Conservation (phyloP, 2,113 vertebrate species). For the Rafetus swinhoei region DNA sequence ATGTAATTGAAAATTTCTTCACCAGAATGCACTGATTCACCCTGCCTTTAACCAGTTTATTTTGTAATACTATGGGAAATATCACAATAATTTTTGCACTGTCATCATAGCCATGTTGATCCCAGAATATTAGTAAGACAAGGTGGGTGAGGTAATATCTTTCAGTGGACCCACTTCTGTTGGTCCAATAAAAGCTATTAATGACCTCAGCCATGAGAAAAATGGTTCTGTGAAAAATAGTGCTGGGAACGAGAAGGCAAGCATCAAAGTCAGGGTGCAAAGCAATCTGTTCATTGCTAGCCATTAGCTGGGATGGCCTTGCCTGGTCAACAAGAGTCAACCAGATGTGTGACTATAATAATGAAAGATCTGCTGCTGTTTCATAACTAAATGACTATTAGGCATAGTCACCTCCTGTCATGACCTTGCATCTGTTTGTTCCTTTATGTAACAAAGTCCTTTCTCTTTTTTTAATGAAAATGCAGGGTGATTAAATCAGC, state of each 20-base stretch:
- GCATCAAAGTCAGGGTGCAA: background rate
- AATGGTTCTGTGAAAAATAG: too few species aligned
- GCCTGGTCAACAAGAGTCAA: background rate
- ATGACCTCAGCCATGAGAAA: too few species aligned
- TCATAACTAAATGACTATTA: background rate
- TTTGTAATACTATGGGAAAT: background rate
- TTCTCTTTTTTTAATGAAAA: background rate
- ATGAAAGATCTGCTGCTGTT: background rate
- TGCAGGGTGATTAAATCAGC: background rate
- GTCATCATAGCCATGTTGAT: background rate
- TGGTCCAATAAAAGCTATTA: background rate
- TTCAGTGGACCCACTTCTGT: background rate
- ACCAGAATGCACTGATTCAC: background rate
- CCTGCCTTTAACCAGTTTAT: background rate
- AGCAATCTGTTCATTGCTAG: background rate
- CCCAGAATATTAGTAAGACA: background rate
- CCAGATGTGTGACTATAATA: background rate
- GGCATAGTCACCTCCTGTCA: background rate
- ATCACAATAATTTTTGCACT: rapidly evolving
- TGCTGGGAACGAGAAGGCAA: conserved; percentile 17
- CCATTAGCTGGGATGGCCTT: background rate
- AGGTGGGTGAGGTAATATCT: background rate
- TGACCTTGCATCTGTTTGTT: background rate
- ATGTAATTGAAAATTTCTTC: background rate
- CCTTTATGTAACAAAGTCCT: background rate